Percentiles rank a stretch among this genome's conserved stretches.
phyloP scores from a whole-genome alignment of 2,888 invertebrate species.

The Saturnia pavonia region DNA sequence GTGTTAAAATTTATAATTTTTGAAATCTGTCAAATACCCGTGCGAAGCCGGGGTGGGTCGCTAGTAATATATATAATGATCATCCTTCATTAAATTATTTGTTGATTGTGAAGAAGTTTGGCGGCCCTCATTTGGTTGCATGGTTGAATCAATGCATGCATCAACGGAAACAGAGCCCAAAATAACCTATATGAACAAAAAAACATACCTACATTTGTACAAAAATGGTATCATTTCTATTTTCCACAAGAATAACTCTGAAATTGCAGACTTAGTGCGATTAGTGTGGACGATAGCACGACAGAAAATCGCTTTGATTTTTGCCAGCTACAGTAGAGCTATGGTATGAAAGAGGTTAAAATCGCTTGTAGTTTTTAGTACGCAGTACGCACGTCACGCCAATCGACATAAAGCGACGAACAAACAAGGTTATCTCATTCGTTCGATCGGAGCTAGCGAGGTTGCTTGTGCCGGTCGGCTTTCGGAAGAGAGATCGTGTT shows the following conservation, averaged over 20 bases:
- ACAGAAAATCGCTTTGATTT: background rate
- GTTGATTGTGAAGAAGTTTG: too few relatives aligned
- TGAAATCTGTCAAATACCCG: too few relatives aligned
- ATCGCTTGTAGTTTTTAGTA: constrained; percentile 3
- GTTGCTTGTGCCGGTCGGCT: constrained; percentile 25
- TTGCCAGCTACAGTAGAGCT: background rate
- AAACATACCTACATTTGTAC: background rate
- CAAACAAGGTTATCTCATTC: constrained; percentile 35
- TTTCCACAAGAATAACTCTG: background rate
- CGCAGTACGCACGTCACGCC: constrained; percentile 12
- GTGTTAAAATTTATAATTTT: too few relatives aligned
- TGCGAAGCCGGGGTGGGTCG: too few relatives aligned
- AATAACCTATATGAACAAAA: background rate
- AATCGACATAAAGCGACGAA: constrained; percentile 22
- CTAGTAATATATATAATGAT: too few relatives aligned
- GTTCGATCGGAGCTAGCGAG: constrained; percentile 25
- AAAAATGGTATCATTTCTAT: background rate
- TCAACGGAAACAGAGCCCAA: too few relatives aligned
- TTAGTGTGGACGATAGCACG: background rate
- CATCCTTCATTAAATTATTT: too few relatives aligned
- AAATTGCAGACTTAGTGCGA: constrained; percentile 11
- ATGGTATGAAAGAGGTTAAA: background rate
- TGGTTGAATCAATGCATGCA: too few relatives aligned
- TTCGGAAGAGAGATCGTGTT: constrained; percentile 7
- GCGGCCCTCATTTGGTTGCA: too few relatives aligned